These are phyloP conservation scores for Cenopis cana DNA, from an alignment of 2,888 invertebrate species.

Conservation along the genomic window DNA sequence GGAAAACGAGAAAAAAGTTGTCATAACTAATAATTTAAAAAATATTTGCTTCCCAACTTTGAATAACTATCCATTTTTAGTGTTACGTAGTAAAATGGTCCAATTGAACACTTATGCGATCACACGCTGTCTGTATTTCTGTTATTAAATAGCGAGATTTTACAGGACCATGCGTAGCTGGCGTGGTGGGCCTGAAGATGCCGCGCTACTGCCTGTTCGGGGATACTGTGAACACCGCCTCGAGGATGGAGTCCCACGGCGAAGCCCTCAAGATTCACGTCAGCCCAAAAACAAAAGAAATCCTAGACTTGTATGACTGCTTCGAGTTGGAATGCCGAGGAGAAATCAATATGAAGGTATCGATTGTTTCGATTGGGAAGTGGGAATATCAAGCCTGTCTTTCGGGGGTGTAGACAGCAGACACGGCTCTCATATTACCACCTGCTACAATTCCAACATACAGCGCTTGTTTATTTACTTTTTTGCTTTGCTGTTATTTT, in stretches of 20 bases:
- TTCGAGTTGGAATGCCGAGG: constrained; percentile 94
- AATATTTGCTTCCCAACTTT: no score
- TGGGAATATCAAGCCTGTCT: no score
- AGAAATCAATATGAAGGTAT: constrained; percentile 96
- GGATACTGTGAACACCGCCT: constrained; percentile 96
- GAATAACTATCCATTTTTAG: no score
- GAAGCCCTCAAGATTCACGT: constrained; percentile 96
- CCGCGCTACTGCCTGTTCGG: constrained; percentile 97
- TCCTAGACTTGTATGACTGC: constrained; percentile 93
- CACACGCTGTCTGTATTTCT: no score
- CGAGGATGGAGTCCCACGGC: constrained; percentile 96
- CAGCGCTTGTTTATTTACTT: not conserved
- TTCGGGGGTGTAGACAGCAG: not conserved
- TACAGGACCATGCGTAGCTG: constrained; percentile 92
- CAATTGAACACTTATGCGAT: no score
- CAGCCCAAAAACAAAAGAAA: constrained; percentile 93
- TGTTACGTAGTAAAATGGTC: no score
- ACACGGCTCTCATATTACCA: not conserved
- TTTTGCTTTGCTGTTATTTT: no score
- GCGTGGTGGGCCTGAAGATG: constrained; percentile 97
- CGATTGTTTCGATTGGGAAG: not conserved
- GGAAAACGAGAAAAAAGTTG: no score
- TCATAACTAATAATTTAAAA: no score
- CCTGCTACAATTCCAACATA: not conserved
- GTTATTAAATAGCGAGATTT: constrained; percentile 13